Evolutionary conservation across 2,797 vertebrate species (phyloP).

Genomic region (Manis pentadactyla): DNA sequence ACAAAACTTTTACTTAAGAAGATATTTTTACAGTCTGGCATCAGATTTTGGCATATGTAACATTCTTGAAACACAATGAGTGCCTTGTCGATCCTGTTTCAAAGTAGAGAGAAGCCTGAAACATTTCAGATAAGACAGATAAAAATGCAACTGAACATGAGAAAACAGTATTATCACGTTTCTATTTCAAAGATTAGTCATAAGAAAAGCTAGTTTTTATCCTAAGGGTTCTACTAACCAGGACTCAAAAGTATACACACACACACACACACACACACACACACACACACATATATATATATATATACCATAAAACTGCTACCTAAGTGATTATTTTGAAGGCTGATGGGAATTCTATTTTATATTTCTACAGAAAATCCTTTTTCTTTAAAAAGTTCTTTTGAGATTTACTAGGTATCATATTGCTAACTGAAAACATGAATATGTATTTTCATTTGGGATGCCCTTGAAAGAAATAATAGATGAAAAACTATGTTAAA

Average conservation of each 20-base stretch:
- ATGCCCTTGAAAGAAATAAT: background rate
- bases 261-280: too few species aligned
- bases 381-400: conserved; percentile 1
- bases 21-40: background rate
- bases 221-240: background rate
- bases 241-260: background rate
- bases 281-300: background rate
- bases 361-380: background rate
- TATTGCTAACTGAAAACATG: background rate
- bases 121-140: background rate
- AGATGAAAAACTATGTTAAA: background rate
- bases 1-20: background rate
- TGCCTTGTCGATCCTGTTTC: background rate
- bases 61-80: conserved; percentile 6
- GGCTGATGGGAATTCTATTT: background rate
- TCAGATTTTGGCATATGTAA: conserved; percentile 8
- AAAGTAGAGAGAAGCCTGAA: background rate
- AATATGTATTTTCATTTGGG: background rate
- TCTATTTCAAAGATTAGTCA: conserved; percentile 1
- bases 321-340: background rate
- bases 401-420: background rate
- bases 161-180: background rate
- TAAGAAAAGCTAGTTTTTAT: background rate
- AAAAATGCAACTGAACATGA: background rate
- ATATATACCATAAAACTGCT: background rate